phyloP scores from a whole-genome alignment of 2,888 invertebrate genomes.

The Pycnomerus fuliginosus region DNA sequence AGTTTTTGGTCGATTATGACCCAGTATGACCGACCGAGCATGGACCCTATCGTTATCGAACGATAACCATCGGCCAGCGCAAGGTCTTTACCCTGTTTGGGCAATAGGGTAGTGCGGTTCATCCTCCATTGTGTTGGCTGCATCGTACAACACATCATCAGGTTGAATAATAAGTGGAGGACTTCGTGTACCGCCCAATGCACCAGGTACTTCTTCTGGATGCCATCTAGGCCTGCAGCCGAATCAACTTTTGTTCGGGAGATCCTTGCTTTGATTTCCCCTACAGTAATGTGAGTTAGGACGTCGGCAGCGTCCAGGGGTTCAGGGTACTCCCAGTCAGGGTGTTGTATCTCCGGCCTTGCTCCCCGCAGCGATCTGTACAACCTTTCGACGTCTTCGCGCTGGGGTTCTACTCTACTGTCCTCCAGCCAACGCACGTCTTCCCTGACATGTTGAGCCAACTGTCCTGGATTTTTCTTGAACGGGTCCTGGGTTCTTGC shows the following conservation, averaged over 20 bases:
- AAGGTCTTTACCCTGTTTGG: conserved; percentile 40
- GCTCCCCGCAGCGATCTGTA: conserved; percentile 36
- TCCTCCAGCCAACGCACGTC: conserved; percentile 27
- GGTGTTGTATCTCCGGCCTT: conserved; percentile 25
- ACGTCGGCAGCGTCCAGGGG: conserved; percentile 6
- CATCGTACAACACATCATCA: conserved; percentile 20
- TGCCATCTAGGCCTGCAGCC: conserved; percentile 33
- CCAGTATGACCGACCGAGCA: conserved; percentile 38
- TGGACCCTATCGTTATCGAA: conserved; percentile 40
- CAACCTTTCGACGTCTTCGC: conserved; percentile 24
- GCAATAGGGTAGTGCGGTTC: conserved; percentile 41
- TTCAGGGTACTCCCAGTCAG: conserved; percentile 18
- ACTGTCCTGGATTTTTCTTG: conserved; percentile 34
- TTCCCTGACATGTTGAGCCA: conserved; percentile 35
- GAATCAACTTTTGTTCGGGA: conserved; percentile 23
- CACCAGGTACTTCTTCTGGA: conserved; percentile 24
- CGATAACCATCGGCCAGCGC: no score
- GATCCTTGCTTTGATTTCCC: conserved; percentile 26
- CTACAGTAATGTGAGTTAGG: conserved; percentile 7
- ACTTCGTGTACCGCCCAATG: conserved; percentile 14
- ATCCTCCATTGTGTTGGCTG: conserved; percentile 35
- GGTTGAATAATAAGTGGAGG: conserved; percentile 26
- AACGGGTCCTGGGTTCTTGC: conserved; percentile 40
- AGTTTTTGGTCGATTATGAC: conserved; percentile 35
- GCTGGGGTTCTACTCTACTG: background rate